Conservation (phyloP, 2,113 vertebrate genomes). For the Carettochelys insculpta region DNA sequence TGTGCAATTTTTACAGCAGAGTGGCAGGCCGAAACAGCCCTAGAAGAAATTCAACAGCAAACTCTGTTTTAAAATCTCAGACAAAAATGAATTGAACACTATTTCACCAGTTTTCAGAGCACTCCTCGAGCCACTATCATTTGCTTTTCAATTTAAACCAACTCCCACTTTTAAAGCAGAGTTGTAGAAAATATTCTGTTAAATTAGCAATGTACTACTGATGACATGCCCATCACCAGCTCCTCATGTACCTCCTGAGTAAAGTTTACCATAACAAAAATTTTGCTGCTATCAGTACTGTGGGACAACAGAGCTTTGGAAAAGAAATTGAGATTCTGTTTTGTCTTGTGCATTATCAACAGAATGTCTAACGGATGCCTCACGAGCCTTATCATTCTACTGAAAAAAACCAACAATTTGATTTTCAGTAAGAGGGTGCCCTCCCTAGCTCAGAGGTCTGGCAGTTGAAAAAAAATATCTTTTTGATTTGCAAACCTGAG, state of each 20-base stretch:
- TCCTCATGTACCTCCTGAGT: neutral
- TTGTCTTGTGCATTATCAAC: neutral
- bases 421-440: neutral
- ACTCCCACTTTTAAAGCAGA: neutral
- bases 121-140: neutral
- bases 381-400: neutral
- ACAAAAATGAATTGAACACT: neutral
- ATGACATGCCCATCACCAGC: fast-evolving
- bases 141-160: slow-evolving; percentile 1
- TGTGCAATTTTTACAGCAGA: neutral
- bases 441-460: neutral
- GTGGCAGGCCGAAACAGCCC: neutral
- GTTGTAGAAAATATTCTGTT: neutral
- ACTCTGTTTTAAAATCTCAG: neutral
- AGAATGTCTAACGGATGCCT: neutral
- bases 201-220: neutral
- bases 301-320: neutral
- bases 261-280: neutral
- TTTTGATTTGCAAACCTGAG: neutral
- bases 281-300: neutral
- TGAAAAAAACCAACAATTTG: neutral
- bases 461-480: neutral
- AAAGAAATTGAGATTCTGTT: neutral
- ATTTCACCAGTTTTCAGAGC: neutral
- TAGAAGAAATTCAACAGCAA: neutral